Conservation (phyloP, 2,113 vertebrate genomes). For the Peromyscus californicus region DNA sequence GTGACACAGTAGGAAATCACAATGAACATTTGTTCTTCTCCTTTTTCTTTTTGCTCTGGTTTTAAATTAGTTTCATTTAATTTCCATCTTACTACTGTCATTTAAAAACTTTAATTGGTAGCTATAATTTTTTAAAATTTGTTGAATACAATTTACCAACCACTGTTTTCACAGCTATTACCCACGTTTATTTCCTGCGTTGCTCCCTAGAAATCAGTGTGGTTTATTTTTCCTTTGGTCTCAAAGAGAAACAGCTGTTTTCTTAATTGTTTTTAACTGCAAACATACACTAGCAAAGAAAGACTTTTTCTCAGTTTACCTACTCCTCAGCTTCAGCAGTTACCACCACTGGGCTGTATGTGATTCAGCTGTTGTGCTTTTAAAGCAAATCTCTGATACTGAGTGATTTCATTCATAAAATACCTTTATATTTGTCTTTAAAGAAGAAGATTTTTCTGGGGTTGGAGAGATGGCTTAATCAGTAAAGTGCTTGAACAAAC, state of each 20-base stretch:
- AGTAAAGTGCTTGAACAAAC: neutral
- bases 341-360: neutral
- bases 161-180: neutral
- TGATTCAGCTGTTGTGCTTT: constrained; percentile 4
- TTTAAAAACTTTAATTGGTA: neutral
- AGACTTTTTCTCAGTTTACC: neutral
- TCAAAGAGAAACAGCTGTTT: constrained; percentile 1
- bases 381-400: neutral
- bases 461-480: neutral
- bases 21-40: neutral
- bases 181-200: neutral
- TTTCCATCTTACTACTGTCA: neutral
- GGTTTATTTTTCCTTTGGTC: constrained; percentile 58
- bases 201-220: constrained; percentile 18
- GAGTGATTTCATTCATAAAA: constrained; percentile 40
- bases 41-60: neutral
- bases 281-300: neutral
- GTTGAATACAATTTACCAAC: constrained; percentile 12
- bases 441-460: neutral
- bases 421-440: neutral
- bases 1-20: neutral
- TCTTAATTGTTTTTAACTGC: neutral
- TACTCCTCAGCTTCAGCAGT: neutral
- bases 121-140: neutral
- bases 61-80: neutral